These are phyloP conservation scores for Chrysolina oricalcia DNA, from an alignment of 2,888 invertebrate genomes.

Conservation along the genomic window DNA sequence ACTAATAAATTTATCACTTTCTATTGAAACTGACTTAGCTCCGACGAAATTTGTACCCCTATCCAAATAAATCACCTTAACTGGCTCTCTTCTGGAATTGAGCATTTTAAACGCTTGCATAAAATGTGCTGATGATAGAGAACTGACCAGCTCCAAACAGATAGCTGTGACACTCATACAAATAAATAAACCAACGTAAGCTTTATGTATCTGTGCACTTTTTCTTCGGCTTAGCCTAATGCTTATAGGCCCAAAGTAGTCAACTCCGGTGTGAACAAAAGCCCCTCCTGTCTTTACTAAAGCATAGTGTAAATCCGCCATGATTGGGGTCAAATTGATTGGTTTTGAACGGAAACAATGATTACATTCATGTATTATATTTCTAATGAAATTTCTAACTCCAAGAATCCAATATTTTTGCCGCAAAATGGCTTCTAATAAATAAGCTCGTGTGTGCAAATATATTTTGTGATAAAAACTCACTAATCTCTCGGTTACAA, in stretches of 20 bases:
- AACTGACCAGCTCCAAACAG: conserved; percentile 26
- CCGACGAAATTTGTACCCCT: conserved; percentile 6
- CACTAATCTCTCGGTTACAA: too few species aligned
- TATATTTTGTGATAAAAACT: not conserved
- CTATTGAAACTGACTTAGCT: not conserved
- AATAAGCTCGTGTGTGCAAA: not conserved
- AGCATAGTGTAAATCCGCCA: too few species aligned
- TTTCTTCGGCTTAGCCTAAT: too few species aligned
- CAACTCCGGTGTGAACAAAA: conserved; percentile 33
- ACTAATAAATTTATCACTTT: not conserved
- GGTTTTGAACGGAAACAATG: not conserved
- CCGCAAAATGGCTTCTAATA: not conserved
- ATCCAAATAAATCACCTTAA: not conserved
- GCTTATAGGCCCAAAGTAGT: conserved; percentile 18
- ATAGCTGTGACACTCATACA: conserved; percentile 21
- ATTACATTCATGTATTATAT: conserved; percentile 29
- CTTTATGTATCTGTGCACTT: too few species aligned
- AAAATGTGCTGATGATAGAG: not conserved
- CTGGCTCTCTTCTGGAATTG: not conserved
- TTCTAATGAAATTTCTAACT: too few species aligned
- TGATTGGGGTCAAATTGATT: not conserved
- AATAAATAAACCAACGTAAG: too few species aligned
- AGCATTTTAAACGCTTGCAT: conserved; percentile 20
- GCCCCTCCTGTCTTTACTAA: not conserved
- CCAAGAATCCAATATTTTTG: too few species aligned